A percentile compares a stretch with the other conserved stretches of the same genome.
These are phyloP conservation scores for Ormyrus labotus DNA, from an alignment of 2,888 invertebrate genomes.

Conservation along the genomic window DNA sequence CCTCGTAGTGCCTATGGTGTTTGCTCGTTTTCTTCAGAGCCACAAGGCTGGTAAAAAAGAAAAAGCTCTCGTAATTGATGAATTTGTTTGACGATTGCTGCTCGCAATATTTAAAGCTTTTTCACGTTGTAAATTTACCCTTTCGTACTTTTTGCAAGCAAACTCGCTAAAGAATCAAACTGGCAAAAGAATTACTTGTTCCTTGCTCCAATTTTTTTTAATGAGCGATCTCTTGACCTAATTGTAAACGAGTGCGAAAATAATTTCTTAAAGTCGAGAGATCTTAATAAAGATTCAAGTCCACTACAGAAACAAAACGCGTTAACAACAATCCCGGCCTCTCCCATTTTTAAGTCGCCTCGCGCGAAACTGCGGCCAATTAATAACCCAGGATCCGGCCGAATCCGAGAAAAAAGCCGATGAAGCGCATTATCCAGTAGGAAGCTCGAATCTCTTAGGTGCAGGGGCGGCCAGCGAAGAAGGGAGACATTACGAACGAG, in stretches of 20 bases:
- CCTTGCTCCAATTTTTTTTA: too few species aligned
- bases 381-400: background rate
- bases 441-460: background rate
- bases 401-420: too few species aligned
- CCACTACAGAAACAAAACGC: too few species aligned
- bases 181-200: too few species aligned
- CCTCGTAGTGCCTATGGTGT: background rate
- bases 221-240: too few species aligned
- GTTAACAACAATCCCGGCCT: too few species aligned
- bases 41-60: background rate
- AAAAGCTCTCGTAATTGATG: slow-evolving; percentile 43
- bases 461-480: background rate
- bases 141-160: too few species aligned
- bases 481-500: background rate
- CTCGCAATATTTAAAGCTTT: slow-evolving; percentile 5
- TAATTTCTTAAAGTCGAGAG: too few species aligned
- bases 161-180: too few species aligned
- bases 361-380: background rate
- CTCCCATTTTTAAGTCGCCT: background rate
- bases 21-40: background rate
- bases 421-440: background rate
- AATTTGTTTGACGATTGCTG: slow-evolving; percentile 38
- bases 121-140: too few species aligned
- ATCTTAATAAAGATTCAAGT: too few species aligned
- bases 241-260: too few species aligned